Percentiles rank a stretch among this genome's conserved stretches.
Evolutionary conservation across 1,140 invertebrate genomes (phyloP).

Genomic region (Calycopis cecrops): DNA sequence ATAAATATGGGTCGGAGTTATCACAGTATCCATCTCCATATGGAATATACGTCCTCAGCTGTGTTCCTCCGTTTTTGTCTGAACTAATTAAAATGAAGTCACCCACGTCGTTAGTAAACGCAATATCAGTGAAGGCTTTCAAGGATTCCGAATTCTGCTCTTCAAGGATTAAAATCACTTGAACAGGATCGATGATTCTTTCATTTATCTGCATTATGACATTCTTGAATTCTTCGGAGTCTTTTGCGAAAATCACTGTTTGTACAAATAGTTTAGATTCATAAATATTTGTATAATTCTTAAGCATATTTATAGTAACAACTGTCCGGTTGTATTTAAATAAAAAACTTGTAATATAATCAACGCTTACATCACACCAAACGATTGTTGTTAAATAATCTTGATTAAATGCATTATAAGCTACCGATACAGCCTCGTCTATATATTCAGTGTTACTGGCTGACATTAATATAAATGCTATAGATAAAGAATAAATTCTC

Average conservation of each 20-base stretch:
- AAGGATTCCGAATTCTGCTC: conserved; percentile 14
- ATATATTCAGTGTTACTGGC: conserved; percentile 5
- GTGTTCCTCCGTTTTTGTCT: conserved; percentile 22
- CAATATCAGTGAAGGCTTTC: conserved; percentile 28
- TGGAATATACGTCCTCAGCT: conserved; percentile 37
- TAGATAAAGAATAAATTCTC: too few relatives aligned
- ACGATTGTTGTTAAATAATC: conserved; percentile 15
- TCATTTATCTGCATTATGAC: conserved; percentile 29
- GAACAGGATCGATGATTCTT: conserved; percentile 28
- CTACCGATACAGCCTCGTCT: conserved; percentile 20
- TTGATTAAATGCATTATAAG: conserved; percentile 21
- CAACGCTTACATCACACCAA: conserved; percentile 10
- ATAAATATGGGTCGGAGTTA: conserved; percentile 28
- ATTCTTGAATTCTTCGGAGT: conserved; percentile 30
- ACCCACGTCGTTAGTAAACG: conserved; percentile 36
- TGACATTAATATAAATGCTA: too few relatives aligned
- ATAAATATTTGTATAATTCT: conserved; percentile 18
- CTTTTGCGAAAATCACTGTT: conserved; percentile 36
- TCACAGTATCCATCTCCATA: conserved; percentile 35
- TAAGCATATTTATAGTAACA: conserved; percentile 16
- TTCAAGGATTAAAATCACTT: conserved; percentile 32
- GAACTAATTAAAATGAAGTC: conserved; percentile 36
- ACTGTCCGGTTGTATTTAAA: conserved; percentile 26
- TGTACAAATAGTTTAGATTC: conserved; percentile 29
- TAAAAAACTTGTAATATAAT: conserved; percentile 10